Percentiles rank a stretch among this genome's conserved stretches.
Conservation (phyloP, 2,888 invertebrate genomes). For the Nezara viridula region DNA sequence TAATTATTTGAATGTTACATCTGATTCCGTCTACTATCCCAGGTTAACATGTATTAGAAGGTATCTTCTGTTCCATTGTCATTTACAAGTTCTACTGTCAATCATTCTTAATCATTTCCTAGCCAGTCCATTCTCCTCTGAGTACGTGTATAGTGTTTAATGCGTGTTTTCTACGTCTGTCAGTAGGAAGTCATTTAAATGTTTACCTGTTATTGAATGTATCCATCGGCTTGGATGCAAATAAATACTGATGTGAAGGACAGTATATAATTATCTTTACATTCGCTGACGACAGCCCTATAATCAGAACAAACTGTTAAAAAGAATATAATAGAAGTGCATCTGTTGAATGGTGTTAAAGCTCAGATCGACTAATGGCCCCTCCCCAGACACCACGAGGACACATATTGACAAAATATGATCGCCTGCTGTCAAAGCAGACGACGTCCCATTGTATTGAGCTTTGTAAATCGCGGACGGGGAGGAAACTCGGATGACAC, state of each 20-base stretch:
- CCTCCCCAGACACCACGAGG: slow-evolving; percentile 4
- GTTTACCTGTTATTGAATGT: neutral
- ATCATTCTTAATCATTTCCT: neutral
- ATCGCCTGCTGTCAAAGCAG: slow-evolving; percentile 43
- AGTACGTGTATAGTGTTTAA: neutral
- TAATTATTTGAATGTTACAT: neutral
- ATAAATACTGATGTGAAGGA: neutral
- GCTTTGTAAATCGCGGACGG: slow-evolving; percentile 16
- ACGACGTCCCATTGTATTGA: neutral
- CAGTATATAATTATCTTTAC: neutral
- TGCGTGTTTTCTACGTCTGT: neutral
- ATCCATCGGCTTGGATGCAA: neutral
- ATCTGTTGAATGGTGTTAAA: neutral
- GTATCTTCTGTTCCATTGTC: neutral
- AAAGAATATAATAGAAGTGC: slow-evolving; percentile 7
- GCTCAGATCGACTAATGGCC: neutral
- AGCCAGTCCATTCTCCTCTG: neutral
- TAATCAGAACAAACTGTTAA: neutral
- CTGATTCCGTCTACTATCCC: neutral
- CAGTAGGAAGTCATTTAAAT: neutral
- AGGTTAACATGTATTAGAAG: neutral
- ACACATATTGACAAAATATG: slow-evolving; percentile 48
- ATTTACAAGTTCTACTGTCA: neutral
- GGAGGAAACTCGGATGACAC: slow-evolving; percentile 45
- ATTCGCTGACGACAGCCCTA: neutral